These are phyloP conservation scores for Geopemphigus sp. DNA, from an alignment of 1,140 invertebrate species.

Conservation along the genomic window DNA sequence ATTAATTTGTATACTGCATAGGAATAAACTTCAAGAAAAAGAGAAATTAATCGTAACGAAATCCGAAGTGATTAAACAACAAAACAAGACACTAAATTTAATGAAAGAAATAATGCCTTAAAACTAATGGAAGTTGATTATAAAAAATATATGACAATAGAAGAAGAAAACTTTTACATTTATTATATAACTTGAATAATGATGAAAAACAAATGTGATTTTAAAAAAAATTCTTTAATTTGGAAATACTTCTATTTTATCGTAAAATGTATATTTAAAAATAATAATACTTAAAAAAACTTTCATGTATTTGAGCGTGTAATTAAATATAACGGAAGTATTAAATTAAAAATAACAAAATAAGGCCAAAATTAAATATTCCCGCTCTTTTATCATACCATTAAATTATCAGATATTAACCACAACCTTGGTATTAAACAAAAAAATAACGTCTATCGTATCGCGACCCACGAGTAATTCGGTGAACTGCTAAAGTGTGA, in stretches of 20 bases:
- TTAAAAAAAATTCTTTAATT: too few relatives aligned
- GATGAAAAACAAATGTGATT: too few relatives aligned
- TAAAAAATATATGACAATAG: too few relatives aligned
- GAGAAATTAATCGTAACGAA: background rate
- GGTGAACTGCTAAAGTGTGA: background rate
- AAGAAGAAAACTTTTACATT: too few relatives aligned
- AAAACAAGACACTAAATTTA: background rate
- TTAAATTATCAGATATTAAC: background rate
- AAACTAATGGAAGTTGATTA: background rate
- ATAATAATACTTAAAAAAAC: too few relatives aligned
- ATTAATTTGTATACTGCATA: background rate
- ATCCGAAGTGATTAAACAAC: background rate
- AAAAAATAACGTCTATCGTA: conserved; percentile 10
- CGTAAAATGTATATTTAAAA: too few relatives aligned
- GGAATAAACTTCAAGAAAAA: background rate
- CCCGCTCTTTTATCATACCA: background rate
- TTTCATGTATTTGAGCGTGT: too few relatives aligned
- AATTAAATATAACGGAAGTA: too few relatives aligned
- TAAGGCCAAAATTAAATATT: background rate
- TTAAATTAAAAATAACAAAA: too few relatives aligned
- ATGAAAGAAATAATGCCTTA: background rate
- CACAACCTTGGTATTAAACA: background rate
- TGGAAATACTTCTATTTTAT: too few relatives aligned
- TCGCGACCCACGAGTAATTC: background rate
- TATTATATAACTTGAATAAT: too few relatives aligned